Evolutionary conservation across 2,113 vertebrate species (phyloP).

Genomic region (Scomber japonicus): DNA sequence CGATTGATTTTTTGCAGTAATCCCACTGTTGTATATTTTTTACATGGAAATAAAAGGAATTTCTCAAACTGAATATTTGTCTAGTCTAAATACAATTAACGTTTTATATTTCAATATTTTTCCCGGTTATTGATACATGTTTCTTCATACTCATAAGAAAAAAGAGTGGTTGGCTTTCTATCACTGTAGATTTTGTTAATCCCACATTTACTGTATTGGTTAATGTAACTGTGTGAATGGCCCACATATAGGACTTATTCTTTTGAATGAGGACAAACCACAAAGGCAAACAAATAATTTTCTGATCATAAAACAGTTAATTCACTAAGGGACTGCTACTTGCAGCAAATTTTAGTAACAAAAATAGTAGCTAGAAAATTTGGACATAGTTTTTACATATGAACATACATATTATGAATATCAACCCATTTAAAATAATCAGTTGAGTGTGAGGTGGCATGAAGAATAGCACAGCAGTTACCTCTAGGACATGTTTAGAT

Average conservation of each 20-base stretch:
- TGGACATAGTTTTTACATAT: no score
- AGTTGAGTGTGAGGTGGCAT: background rate
- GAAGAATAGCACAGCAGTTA: constrained; percentile 10
- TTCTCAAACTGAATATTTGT: constrained; percentile 24
- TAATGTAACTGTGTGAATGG: background rate
- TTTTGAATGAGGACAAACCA: background rate
- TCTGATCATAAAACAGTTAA: background rate
- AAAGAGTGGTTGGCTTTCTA: no score
- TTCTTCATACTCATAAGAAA: no score
- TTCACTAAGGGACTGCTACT: background rate
- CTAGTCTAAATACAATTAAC: background rate
- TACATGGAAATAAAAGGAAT: constrained; percentile 50
- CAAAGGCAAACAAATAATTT: background rate
- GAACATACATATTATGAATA: background rate
- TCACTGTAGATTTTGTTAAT: background rate
- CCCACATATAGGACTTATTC: background rate
- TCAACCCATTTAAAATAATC: background rate
- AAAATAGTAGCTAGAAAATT: no score
- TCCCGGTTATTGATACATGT: no score
- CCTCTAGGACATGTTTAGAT: constrained; percentile 17
- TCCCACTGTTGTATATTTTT: constrained; percentile 58
- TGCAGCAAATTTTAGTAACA: no score
- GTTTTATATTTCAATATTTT: no score
- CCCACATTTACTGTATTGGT: background rate
- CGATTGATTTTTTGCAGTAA: constrained; percentile 10